These are phyloP conservation scores for Stenchaetothrips biformis DNA, from an alignment of 2,888 invertebrate genomes.

Conservation along the genomic window DNA sequence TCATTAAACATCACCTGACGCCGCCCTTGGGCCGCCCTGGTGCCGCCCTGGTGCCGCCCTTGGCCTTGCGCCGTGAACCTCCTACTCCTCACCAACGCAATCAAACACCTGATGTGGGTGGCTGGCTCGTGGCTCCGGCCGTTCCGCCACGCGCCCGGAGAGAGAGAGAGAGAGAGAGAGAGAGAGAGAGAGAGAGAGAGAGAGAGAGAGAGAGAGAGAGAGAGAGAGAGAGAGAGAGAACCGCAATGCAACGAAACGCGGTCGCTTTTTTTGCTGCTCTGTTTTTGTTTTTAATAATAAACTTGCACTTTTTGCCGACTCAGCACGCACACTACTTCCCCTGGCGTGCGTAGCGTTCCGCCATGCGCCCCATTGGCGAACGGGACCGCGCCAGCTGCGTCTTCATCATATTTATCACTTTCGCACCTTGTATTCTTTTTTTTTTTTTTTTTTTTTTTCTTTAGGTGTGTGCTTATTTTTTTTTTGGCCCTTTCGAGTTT, in stretches of 20 bases:
- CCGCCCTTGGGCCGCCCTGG: neutral
- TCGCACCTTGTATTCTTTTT: neutral
- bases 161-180: neutral
- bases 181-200: neutral
- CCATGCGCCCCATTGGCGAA: neutral
- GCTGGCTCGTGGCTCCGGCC: neutral
- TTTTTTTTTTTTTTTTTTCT: neutral
- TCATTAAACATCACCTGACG: constrained; percentile 17
- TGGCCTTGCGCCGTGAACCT: neutral
- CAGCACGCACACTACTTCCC: neutral
- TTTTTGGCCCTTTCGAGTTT: neutral
- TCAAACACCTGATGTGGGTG: constrained; percentile 23
- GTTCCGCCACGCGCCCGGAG: neutral
- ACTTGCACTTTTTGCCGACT: constrained; percentile 1
- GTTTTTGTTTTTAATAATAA: constrained; percentile 18
- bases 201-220: neutral
- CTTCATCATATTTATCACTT: neutral
- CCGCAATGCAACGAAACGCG: neutral
- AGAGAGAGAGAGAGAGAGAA: neutral
- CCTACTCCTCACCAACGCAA: neutral
- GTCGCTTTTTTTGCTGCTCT: neutral
- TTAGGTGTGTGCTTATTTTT: neutral
- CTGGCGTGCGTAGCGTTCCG: neutral
- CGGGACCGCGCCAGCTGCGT: neutral
- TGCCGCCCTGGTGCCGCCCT: neutral